phyloP scores from a whole-genome alignment of 2,888 invertebrate species.

The Agriotes lineatus region DNA sequence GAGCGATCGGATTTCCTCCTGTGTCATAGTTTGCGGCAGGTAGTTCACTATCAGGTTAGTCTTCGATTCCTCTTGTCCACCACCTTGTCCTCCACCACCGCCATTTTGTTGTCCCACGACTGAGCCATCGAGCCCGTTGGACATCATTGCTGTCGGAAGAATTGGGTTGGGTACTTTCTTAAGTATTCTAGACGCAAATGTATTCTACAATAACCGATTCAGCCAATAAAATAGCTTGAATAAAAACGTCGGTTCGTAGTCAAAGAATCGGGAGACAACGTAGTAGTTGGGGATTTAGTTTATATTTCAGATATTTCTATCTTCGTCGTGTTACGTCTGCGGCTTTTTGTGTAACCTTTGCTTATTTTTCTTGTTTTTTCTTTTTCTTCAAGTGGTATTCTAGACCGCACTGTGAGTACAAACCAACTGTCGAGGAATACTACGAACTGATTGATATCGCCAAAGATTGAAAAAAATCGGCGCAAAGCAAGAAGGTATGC shows the following conservation, averaged over 20 bases:
- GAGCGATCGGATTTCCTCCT: constrained; percentile 97
- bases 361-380: constrained; percentile 1
- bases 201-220: constrained; percentile 12
- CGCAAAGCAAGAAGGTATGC: constrained; percentile 8
- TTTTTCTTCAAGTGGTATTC: constrained; percentile 22
- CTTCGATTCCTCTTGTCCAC: constrained; percentile 91
- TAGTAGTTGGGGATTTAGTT: constrained; percentile 18
- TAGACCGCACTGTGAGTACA: constrained; percentile 23
- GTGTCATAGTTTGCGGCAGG: constrained; percentile 99
- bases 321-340: not conserved
- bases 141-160: constrained; percentile 73
- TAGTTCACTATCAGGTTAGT: constrained; percentile 99
- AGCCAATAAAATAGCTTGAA: constrained; percentile 18
- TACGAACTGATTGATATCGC: constrained; percentile 18
- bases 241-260: constrained; percentile 5
- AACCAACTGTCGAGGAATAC: constrained; percentile 19
- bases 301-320: constrained; percentile 3
- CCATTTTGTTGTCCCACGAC: constrained; percentile 87
- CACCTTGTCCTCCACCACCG: constrained; percentile 69
- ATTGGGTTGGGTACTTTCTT: constrained; percentile 40
- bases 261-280: constrained; percentile 7
- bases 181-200: constrained; percentile 26
- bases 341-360: not conserved
- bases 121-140: constrained; percentile 86
- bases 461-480: constrained; percentile 9